Evolutionary conservation across 2,888 invertebrate genomes (phyloP), one percentile per base, ranked within the genome.

Genomic region (Drosophila nr. perissopoda): DNA sequence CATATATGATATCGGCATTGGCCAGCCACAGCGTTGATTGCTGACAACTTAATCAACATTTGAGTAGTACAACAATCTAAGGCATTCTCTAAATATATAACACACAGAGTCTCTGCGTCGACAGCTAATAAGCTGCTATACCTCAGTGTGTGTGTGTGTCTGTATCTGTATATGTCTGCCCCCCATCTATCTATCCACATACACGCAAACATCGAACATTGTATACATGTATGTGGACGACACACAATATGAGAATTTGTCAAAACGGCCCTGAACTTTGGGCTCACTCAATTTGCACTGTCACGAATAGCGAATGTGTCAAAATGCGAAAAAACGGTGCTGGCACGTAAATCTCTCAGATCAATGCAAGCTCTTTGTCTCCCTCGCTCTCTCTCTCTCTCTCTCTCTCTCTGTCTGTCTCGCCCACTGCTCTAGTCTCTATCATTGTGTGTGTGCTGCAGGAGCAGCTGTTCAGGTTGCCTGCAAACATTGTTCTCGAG

Each of bases 11-110:
- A 76, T 76, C 71, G 77, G 70, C 64, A 71, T 71, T 62, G 69
- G 69, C 42, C 66, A 36, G 57, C 33, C 49, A 36, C 52, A 25
- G 25, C 67, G 65, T 72, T 89, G 87, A 84, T 84, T 84, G 80
- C 87, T 87, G 89, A 89, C 85, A 85, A 84, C 82, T 85, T 87
- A 85, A 85, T 89, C 89, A 89, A 84, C 79, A 74, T 65, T 57
- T 71, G 76, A 74, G 69, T 38, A n/a, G 29, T 64, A 65, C 29
- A 73, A 65, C 71, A 82, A 77, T 78, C 78, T 82, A 84, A 82
- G 79, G 85, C 82, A 80, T 80, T 80, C 83, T 83, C 83, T 76
- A 72, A n/a, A 18, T 54, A 21, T 80, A 78, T 65, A 78, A 49
- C 56, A 64, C 62, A 71, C 52, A 65, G 63, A 59, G 54, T 53